Base-by-base conservation (phyloP, 2,888 invertebrate species). In the Chirona hameri region DNA sequence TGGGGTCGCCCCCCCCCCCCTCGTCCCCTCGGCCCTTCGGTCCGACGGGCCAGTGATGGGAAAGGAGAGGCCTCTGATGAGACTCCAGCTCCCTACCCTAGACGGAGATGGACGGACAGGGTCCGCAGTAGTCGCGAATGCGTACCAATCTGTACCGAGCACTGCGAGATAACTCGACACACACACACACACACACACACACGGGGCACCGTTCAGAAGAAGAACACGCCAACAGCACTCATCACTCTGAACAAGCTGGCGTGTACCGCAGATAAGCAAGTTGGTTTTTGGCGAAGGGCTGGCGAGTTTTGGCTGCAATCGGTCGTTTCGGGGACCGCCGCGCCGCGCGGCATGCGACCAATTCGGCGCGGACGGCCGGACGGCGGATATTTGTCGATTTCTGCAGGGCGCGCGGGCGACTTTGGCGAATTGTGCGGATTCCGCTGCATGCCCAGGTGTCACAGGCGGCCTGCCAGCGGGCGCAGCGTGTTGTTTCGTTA, bases 301-400 rank as follows among this genome's bases (percentile, higher is more conserved):
- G 60, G 4, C n/a, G 60, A 18, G 21, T 24, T 12, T 1, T 18
- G 52, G 52, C 52, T 3, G 52, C 18, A 12, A 52, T 18, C 52
- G 52, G 18, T 18, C 14, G 52, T 60, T 1, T 3, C 52, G 52
- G 52, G 18, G 52, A 18, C 18, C 10, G 60, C 39, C 69, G 29
- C 31, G 72, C 18, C 31, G 72, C 31, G 31, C 31, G 72, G 72
- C 72, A 31, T 18, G 31, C 18, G 31, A 31, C 31, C 72, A 14
- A 72, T 72, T 29, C 31, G 18, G 18, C 31, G 15, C 5, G 72
- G 31, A 2, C 27, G 31, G 10, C 69, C 69, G 12, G 12, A 12
- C 69, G 69, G 29, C 27, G 27, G 69, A 18, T 72, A 72, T 72
- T 72, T 72, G 72, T 4, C 72, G 72, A 72, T 72, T 31, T 72